These are phyloP conservation scores for Entelurus aequoreus DNA, from an alignment of 2,113 vertebrate species.

Conservation along the genomic window DNA sequence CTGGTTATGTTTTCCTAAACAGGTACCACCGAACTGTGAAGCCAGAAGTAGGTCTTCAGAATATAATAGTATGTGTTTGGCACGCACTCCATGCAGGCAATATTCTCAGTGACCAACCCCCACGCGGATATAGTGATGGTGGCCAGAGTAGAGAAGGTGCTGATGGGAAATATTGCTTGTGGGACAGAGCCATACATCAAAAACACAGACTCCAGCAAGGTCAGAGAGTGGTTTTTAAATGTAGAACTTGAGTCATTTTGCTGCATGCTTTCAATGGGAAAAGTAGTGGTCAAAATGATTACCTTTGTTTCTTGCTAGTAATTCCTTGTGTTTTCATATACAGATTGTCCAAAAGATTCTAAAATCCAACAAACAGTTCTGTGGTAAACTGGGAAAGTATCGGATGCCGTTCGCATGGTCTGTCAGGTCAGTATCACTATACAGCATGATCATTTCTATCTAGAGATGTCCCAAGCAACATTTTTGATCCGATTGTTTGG, in stretches of 20 bases:
- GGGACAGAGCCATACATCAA: slow-evolving; percentile 93
- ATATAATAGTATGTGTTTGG: slow-evolving; percentile 2
- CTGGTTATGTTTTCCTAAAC: slow-evolving; percentile 91
- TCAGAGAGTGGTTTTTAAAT: slow-evolving; percentile 44
- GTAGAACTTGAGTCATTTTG: neutral
- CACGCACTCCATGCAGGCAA: slow-evolving; percentile 71
- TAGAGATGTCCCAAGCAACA: neutral
- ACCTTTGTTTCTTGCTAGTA: slow-evolving; percentile 9
- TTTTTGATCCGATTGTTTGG: no score
- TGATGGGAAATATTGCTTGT: slow-evolving; percentile 89
- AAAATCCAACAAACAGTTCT: slow-evolving; percentile 94
- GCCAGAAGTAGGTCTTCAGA: neutral
- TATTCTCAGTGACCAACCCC: slow-evolving; percentile 92
- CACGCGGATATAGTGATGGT: slow-evolving; percentile 92
- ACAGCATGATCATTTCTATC: neutral
- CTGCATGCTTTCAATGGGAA: neutral
- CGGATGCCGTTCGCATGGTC: slow-evolving; percentile 99
- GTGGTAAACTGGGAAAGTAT: slow-evolving; percentile 91
- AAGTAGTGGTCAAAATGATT: neutral
- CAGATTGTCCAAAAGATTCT: slow-evolving; percentile 92
- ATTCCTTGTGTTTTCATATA: slow-evolving; percentile 3
- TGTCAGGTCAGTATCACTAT: slow-evolving; percentile 77
- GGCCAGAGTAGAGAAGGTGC: slow-evolving; percentile 92
- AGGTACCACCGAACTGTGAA: slow-evolving; percentile 67
- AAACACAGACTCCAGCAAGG: slow-evolving; percentile 94